Evolutionary conservation across 2,113 vertebrate genomes (phyloP).

Genomic region (Neolamprologus tretocephalus): DNA sequence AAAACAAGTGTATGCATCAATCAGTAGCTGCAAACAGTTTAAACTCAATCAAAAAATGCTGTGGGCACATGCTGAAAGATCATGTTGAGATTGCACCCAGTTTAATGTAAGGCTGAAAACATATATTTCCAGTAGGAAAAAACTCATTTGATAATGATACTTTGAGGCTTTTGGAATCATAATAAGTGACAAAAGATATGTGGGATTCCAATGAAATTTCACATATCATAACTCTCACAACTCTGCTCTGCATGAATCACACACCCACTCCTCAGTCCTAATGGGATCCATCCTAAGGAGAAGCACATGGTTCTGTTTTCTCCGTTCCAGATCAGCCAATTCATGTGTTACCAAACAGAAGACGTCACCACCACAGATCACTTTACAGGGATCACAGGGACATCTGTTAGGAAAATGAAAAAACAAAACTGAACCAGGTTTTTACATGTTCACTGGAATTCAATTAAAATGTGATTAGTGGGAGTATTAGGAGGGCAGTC

Average conservation of each 20-base stretch:
- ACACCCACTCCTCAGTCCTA: not conserved
- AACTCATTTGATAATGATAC: not conserved
- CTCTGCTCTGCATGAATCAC: not conserved
- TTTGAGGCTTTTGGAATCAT: not conserved
- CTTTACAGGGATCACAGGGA: slow-evolving; percentile 74
- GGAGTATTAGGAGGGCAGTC: slow-evolving; percentile 57
- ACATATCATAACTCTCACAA: not conserved
- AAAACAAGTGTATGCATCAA: not conserved
- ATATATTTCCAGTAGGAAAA: not conserved
- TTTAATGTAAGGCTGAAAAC: not conserved
- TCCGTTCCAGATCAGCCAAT: slow-evolving; percentile 46
- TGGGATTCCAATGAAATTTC: not conserved
- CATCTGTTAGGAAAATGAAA: slow-evolving; percentile 78
- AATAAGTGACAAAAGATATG: not conserved
- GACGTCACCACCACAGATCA: slow-evolving; percentile 67
- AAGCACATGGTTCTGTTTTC: slow-evolving; percentile 68
- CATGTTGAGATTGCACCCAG: not conserved
- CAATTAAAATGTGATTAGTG: slow-evolving; percentile 71
- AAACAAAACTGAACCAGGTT: slow-evolving; percentile 71
- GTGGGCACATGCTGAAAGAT: not conserved
- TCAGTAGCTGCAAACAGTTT: not conserved
- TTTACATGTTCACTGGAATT: slow-evolving; percentile 72
- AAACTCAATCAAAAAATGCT: not conserved
- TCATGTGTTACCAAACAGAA: slow-evolving; percentile 66
- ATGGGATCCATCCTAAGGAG: slow-evolving; percentile 34